Evolutionary conservation across 2,888 invertebrate genomes (phyloP).

Genomic region (Enchytraeus crypticus): DNA sequence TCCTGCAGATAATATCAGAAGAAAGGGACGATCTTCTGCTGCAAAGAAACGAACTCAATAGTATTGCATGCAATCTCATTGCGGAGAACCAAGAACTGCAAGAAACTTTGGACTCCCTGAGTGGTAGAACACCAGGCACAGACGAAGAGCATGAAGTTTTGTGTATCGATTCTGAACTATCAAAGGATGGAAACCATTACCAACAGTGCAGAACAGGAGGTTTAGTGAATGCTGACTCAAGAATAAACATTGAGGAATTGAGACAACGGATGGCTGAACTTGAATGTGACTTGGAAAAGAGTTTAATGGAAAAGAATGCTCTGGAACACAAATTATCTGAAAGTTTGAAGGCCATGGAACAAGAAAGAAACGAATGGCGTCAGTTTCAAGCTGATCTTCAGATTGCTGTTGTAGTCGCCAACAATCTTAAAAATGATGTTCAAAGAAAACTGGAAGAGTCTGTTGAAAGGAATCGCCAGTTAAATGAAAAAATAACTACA

Average conservation of each 20-base stretch:
- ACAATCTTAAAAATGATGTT: slow-evolving; percentile 91
- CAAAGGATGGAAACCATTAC: background rate
- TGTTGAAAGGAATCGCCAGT: too few relatives aligned
- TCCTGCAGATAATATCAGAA: slow-evolving; percentile 67
- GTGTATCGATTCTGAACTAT: background rate
- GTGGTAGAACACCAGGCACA: slow-evolving; percentile 54
- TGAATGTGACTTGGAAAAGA: too few relatives aligned
- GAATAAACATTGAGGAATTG: slow-evolving; percentile 74
- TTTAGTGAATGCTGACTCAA: slow-evolving; percentile 68
- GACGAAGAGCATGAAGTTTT: slow-evolving; percentile 56
- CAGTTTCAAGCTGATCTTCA: slow-evolving; percentile 86
- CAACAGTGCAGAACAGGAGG: slow-evolving; percentile 66
- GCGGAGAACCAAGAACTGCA: slow-evolving; percentile 35
- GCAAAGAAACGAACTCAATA: slow-evolving; percentile 69
- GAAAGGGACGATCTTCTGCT: slow-evolving; percentile 44
- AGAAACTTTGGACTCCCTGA: slow-evolving; percentile 52
- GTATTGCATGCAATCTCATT: slow-evolving; percentile 56
- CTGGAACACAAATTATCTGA: too few relatives aligned
- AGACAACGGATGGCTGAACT: slow-evolving; percentile 56
- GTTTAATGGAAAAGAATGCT: too few relatives aligned
- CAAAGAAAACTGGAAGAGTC: slow-evolving; percentile 66
- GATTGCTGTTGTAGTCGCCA: slow-evolving; percentile 86
- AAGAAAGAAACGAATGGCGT: slow-evolving; percentile 65
- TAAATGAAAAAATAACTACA: too few relatives aligned
- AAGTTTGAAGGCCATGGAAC: slow-evolving; percentile 57